Evolutionary conservation across 2,888 invertebrate genomes (phyloP).

Genomic region (Daptonema setosum): DNA sequence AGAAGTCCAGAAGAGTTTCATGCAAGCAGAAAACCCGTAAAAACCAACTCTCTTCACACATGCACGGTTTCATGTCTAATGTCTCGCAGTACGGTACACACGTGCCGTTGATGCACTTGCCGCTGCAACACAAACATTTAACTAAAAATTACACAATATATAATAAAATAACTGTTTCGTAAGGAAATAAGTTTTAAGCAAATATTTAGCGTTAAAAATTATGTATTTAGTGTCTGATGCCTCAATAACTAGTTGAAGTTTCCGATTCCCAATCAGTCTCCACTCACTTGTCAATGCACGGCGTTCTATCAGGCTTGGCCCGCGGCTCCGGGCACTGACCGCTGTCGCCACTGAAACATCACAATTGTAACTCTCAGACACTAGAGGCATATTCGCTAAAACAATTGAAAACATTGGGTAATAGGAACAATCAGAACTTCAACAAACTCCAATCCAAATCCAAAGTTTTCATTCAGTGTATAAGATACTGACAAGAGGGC

Average conservation of each 20-base stretch:
- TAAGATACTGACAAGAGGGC: no score
- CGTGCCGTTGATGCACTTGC: conserved; percentile 64
- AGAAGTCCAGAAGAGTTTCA: no score
- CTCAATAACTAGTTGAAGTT: no score
- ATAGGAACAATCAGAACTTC: no score
- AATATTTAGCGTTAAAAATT: no score
- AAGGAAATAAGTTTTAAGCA: neutral
- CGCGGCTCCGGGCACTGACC: conserved; percentile 63
- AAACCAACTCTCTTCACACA: conserved; percentile 66
- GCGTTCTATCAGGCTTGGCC: conserved; percentile 59
- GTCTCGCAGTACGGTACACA: conserved; percentile 85
- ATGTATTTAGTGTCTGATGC: no score
- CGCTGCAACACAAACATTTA: conserved; percentile 38
- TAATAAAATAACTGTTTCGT: no score
- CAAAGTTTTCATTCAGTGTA: no score
- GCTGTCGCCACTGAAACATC: conserved; percentile 43
- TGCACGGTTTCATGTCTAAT: conserved; percentile 56
- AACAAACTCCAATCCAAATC: no score
- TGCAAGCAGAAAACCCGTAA: neutral
- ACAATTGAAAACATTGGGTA: no score
- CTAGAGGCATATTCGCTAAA: neutral
- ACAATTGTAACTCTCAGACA: neutral
- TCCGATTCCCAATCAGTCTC: no score
- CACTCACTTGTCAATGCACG: conserved; percentile 49
- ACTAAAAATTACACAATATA: no score